Conservation (phyloP, 2,797 vertebrate species). For the Chanos chanos region DNA sequence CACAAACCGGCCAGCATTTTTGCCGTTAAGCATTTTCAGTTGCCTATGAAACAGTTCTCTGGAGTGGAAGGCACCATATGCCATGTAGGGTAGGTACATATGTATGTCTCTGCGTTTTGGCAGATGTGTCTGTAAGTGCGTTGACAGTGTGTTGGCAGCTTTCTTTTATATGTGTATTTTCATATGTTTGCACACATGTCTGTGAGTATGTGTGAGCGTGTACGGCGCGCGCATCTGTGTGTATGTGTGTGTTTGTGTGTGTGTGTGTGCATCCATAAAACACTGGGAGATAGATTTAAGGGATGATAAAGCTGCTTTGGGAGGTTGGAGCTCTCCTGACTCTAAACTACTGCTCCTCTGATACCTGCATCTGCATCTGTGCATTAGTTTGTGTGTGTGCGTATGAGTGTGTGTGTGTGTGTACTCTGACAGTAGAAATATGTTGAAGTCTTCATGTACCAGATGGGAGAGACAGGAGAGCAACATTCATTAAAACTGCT, state of each 20-base stretch:
- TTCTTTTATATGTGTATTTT: too few species aligned
- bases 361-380: neutral
- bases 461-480: slow-evolving; percentile 1
- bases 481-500: neutral
- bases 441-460: slow-evolving; percentile 1
- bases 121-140: too few species aligned
- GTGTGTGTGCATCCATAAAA: neutral
- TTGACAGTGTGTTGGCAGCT: too few species aligned
- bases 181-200: too few species aligned
- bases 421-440: slow-evolving; percentile 4
- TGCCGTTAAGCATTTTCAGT: too few species aligned
- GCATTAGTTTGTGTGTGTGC: neutral
- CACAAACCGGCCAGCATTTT: too few species aligned
- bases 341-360: neutral
- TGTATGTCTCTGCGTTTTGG: too few species aligned
- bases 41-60: too few species aligned
- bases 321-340: neutral
- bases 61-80: too few species aligned
- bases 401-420: neutral
- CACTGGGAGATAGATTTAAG: slow-evolving; percentile 23
- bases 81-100: too few species aligned
- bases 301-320: slow-evolving; percentile 4
- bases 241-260: neutral
- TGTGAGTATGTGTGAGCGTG: neutral
- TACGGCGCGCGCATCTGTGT: neutral